Evolutionary conservation across 2,113 vertebrate genomes (phyloP), one percentile per base, ranked within the genome.

Genomic region (Thamnophis sirtalis): DNA sequence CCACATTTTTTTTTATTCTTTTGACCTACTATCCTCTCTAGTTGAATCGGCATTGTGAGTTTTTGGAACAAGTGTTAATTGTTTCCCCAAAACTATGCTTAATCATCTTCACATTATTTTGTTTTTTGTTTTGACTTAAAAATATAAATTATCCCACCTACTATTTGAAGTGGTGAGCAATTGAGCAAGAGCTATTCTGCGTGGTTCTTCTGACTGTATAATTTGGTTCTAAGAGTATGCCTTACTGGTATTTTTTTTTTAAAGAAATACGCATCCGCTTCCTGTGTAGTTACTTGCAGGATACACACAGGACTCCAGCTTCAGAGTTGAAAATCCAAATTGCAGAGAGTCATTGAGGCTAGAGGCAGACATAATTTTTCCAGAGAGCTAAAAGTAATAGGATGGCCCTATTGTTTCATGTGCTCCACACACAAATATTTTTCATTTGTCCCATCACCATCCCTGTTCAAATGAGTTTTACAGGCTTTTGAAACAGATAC

Each of bases 351-450:
- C 53, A 84, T 84, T 89, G 63, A 38, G 5, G 53, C 28, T 43
- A 53, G 68, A 92, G 50, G 28, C 50, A 88, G 91, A 49, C 9
- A 9, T 92, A 84, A 84, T 88, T 89, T 60, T 92, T 84, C 53
- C 80, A 92, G 68, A 88, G 60, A 92, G 68, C 9, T 92, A 21
- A 91, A 88, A 91, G 86, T 91, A 24, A 55, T 92, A 84, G 88
- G 54, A 84, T 84, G 88, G 54, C 84, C 7, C 38, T 56, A 38
- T 92, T 58, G 26, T 84, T 89, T 92, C 87, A 55, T 92, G 28
- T 58, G 19, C 24, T 49, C 26, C 43, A 26, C 38, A 88, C n/a
- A 87, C 58, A 80, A 9, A 50, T 53, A 80, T 9, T 49, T 88
- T 89, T 89, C 87, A 50, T 84, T 88, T 88, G 24, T 58, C 53